Percentiles rank a stretch among this genome's conserved stretches.
Conservation (phyloP, 1,140 invertebrate genomes). For the Calliphora vicina region DNA sequence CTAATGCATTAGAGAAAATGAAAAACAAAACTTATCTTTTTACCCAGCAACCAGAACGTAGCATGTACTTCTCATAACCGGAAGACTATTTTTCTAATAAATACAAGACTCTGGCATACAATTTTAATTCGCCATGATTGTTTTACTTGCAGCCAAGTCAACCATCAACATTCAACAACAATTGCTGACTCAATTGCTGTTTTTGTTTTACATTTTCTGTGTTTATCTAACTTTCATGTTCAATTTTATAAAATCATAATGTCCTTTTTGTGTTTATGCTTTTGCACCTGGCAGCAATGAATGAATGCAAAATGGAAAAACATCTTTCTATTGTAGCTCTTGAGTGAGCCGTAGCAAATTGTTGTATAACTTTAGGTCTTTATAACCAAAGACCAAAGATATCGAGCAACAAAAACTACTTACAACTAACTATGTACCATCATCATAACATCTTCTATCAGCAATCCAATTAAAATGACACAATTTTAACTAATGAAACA, state of each 20-base stretch:
- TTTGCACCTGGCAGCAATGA: not conserved
- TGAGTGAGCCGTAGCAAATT: too few relatives aligned
- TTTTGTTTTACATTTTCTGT: not conserved
- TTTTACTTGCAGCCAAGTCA: too few relatives aligned
- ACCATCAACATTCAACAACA: too few relatives aligned
- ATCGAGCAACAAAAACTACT: not conserved
- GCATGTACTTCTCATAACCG: not conserved
- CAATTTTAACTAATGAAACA: constrained; percentile 27
- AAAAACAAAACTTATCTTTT: too few relatives aligned
- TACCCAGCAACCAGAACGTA: not conserved
- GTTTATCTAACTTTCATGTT: not conserved
- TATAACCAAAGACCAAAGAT: not conserved
- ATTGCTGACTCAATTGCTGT: not conserved
- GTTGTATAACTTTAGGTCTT: too few relatives aligned
- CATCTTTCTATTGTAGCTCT: not conserved
- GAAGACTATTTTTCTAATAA: not conserved
- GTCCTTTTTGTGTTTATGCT: not conserved
- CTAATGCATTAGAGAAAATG: not conserved
- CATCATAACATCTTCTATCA: not conserved
- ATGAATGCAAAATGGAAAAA: not conserved
- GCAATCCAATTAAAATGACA: constrained; percentile 32
- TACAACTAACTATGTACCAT: not conserved
- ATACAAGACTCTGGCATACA: not conserved
- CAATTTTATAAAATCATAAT: not conserved
- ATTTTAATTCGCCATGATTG: not conserved